Conservation (phyloP, 2,113 vertebrate species). For the Balaenoptera acutorostrata region DNA sequence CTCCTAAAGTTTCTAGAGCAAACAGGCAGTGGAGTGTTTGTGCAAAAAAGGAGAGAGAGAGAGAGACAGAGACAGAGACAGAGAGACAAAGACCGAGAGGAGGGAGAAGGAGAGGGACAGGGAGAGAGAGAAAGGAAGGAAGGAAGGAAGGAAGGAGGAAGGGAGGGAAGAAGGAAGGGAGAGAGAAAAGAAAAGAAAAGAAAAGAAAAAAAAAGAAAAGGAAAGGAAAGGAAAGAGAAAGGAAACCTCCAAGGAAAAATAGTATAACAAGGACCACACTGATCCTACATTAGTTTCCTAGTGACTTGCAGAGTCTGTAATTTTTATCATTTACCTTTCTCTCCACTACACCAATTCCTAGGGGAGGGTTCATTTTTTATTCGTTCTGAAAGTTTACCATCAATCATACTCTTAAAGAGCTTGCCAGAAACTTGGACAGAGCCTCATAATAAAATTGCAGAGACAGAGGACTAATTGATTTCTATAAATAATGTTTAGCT, state of each 20-base stretch:
- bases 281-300: slow-evolving; percentile 51
- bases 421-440: slow-evolving; percentile 74
- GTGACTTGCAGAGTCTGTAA: slow-evolving; percentile 28
- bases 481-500: slow-evolving; percentile 78
- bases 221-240: not conserved
- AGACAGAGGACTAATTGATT: slow-evolving; percentile 79
- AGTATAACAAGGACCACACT: slow-evolving; percentile 35
- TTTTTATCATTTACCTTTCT: slow-evolving; percentile 72
- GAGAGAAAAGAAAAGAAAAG: not conserved
- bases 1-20: slow-evolving; percentile 59
- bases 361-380: slow-evolving; percentile 70
- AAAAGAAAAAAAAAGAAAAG: fast-evolving
- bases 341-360: slow-evolving; percentile 54
- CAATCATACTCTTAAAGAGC: slow-evolving; percentile 75
- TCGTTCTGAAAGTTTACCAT: slow-evolving; percentile 70
- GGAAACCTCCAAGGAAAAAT: not conserved
- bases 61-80: too few relatives aligned
- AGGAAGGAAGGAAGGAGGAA: too few relatives aligned
- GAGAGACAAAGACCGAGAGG: too few relatives aligned
- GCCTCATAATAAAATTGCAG: slow-evolving; percentile 74
- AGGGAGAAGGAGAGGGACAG: too few relatives aligned
- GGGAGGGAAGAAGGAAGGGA: too few relatives aligned
- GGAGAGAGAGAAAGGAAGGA: not conserved
- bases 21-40: slow-evolving; percentile 38
- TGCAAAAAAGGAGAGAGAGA: not conserved